Conservation (phyloP, 2,113 vertebrate species). For the Opisthocomus hoazin region DNA sequence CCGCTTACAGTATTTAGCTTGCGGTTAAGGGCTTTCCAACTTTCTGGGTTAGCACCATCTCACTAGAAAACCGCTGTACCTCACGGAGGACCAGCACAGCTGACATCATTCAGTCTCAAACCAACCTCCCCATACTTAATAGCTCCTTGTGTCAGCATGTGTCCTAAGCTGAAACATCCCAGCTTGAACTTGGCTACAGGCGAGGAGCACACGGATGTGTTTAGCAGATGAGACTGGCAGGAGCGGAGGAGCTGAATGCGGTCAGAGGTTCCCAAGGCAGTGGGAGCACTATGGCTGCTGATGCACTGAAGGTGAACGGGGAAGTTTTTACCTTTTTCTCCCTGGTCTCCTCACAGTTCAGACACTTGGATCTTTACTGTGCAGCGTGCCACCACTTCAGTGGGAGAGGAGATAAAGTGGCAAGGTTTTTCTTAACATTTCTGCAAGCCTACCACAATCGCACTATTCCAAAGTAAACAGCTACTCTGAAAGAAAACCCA, state of each 20-base stretch:
- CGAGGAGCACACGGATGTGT: background rate
- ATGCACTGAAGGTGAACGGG: background rate
- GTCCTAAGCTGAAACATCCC: background rate
- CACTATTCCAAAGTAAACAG: background rate
- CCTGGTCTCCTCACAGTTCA: background rate
- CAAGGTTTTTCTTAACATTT: background rate
- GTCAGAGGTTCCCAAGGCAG: background rate
- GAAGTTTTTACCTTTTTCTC: background rate
- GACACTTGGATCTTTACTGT: background rate
- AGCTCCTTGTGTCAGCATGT: background rate
- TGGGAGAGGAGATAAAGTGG: background rate
- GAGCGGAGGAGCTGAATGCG: background rate
- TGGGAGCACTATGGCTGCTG: background rate
- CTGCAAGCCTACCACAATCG: background rate
- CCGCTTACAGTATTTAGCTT: background rate
- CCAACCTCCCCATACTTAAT: background rate
- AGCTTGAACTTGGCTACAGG: background rate
- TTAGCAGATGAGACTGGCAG: background rate
- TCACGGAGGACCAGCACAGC: background rate
- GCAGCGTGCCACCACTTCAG: background rate
- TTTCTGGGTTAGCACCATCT: conserved; percentile 11
- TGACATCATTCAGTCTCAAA: conserved; percentile 1
- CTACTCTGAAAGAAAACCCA: background rate
- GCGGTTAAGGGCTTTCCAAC: conserved; percentile 3
- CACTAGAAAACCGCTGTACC: conserved; percentile 8